These are phyloP conservation scores for Eupithecia abbreviata DNA, from an alignment of 2,888 invertebrate species.

Conservation along the genomic window DNA sequence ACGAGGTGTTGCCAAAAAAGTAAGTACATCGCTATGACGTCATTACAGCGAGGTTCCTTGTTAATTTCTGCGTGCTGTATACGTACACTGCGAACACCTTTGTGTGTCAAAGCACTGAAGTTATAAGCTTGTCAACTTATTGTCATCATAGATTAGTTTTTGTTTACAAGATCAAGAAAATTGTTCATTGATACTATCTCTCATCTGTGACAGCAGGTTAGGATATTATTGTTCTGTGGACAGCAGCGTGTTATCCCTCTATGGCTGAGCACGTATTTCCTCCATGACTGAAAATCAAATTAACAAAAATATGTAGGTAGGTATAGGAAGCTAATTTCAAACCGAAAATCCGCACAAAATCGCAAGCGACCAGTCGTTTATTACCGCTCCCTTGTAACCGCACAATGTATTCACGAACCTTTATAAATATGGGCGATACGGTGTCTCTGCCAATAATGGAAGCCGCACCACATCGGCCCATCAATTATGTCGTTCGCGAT, in stretches of 20 bases:
- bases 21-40: too few relatives aligned
- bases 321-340: background rate
- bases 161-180: too few relatives aligned
- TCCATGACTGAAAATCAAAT: background rate
- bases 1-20: too few relatives aligned
- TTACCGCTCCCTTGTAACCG: slow-evolving; percentile 42
- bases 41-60: too few relatives aligned
- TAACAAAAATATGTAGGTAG: background rate
- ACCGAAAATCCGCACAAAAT: slow-evolving; percentile 15
- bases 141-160: too few relatives aligned
- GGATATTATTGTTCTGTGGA: too few relatives aligned
- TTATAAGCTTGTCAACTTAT: too few relatives aligned
- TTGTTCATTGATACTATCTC: too few relatives aligned
- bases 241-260: background rate
- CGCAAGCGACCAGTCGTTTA: slow-evolving; percentile 34
- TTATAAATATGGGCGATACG: slow-evolving; percentile 50
- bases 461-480: slow-evolving; percentile 62
- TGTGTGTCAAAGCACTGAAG: too few relatives aligned
- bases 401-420: slow-evolving; percentile 53
- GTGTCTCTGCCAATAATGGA: slow-evolving; percentile 57
- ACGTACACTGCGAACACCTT: too few relatives aligned
- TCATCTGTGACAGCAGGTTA: too few relatives aligned
- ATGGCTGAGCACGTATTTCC: background rate
- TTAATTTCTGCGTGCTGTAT: too few relatives aligned
- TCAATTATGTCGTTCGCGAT: slow-evolving; percentile 76